Evolutionary conservation across 2,113 vertebrate species (phyloP).

Genomic region (Astur gentilis): DNA sequence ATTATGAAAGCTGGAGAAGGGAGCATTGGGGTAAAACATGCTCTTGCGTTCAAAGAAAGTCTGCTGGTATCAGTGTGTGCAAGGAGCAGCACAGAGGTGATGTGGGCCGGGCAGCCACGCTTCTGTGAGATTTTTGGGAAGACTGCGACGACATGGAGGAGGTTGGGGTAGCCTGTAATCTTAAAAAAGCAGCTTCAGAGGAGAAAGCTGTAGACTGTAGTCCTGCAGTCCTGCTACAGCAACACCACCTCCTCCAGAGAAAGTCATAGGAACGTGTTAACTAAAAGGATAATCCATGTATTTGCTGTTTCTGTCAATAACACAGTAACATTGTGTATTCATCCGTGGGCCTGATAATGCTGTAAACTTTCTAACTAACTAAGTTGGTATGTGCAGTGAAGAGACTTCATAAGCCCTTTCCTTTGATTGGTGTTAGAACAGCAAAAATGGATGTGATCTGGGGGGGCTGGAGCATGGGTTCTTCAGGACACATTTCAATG

Average conservation of each 20-base stretch:
- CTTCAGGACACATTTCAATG: neutral
- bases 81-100: neutral
- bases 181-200: neutral
- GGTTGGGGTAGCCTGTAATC: neutral
- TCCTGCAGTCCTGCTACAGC: neutral
- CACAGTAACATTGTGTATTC: neutral
- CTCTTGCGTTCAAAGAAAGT: neutral
- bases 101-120: neutral
- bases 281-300: neutral
- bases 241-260: neutral
- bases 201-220: neutral
- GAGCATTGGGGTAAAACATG: neutral
- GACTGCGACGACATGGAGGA: neutral
- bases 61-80: neutral
- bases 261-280: neutral
- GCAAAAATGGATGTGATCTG: neutral
- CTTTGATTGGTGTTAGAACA: neutral
- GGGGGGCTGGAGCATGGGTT: neutral
- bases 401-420: neutral
- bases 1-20: neutral
- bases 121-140: neutral
- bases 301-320: neutral
- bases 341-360: rapidly evolving
- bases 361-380: neutral
- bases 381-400: neutral